Base-by-base conservation (phyloP, 1,140 invertebrate genomes). In the Geopemphigus sp. region DNA sequence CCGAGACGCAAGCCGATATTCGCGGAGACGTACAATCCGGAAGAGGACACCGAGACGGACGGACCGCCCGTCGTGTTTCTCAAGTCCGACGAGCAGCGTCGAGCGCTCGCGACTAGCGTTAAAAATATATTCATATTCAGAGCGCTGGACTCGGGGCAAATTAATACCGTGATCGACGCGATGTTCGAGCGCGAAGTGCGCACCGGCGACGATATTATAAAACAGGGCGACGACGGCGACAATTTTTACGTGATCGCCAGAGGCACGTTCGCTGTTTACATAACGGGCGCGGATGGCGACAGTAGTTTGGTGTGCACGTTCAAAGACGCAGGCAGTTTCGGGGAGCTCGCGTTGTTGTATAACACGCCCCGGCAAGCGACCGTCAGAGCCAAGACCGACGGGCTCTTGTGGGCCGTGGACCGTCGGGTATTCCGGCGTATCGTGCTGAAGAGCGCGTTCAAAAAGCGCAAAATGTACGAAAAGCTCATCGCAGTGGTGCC, bases 181-280 rank as follows among this genome's bases (percentile, higher is more conserved):
- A 98, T 98, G 96, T 98, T 98, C 86, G 96, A 98, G 86, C 93
- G 93, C 83, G 91, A 90, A 83, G 92, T 96, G 45, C 87, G 90
- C 84, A 90, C 91, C 24, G 94, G 92, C 76, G 96, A 98, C 83
- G 91, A 91, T 84, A 94, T 98, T 82, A 98, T 98, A 84, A 91
- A 93, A 83, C 96, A 98, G 86, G 96, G 95, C 50, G 96, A 98
- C 85, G 96, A 98, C 86, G 96, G 96, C 70, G 96, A 98, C 87
- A 97, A 98, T 87, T 98, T 98, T 87, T 98, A 98, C 88, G 95
- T 98, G 83, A 97, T 98, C 85, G 94, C 97, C 87, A 91, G 89
- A 92, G 96, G 96, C 63, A 90, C 90, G 81, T 98, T 93, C 86
- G 91, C 96, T 84, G 95, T 96, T 53, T 93, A 91, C 85, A 95